Percentiles rank a stretch among this genome's conserved stretches.
Conservation (phyloP, 2,113 vertebrate genomes). For the Bos taurus region DNA sequence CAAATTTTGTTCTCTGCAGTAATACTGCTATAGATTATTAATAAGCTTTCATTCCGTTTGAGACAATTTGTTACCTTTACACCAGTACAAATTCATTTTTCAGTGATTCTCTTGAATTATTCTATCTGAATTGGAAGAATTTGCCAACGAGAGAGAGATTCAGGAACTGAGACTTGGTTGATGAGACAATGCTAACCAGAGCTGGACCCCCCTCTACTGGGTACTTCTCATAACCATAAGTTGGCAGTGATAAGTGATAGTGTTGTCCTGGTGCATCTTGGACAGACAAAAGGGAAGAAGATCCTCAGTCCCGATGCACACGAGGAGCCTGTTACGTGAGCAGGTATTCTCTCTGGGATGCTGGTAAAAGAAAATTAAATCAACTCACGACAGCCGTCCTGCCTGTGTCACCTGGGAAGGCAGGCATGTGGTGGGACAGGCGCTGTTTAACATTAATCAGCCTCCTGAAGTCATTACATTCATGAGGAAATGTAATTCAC, state of each 20-base stretch:
- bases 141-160: constrained; percentile 29
- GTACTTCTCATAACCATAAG: constrained; percentile 78
- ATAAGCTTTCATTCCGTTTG: constrained; percentile 65
- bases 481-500: constrained; percentile 92
- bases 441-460: constrained; percentile 90
- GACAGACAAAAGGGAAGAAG: constrained; percentile 80
- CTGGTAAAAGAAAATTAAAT: constrained; percentile 89
- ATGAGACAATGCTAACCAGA: constrained; percentile 76
- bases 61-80: constrained; percentile 61
- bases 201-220: constrained; percentile 67
- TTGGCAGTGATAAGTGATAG: constrained; percentile 82
- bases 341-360: constrained; percentile 79
- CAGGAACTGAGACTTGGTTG: constrained; percentile 12
- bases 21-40: constrained; percentile 63
- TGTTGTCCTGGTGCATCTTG: constrained; percentile 83
- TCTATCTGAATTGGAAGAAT: constrained; percentile 66
- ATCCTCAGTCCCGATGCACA: constrained; percentile 78
- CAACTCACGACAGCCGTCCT: constrained; percentile 85
- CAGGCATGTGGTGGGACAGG: constrained; percentile 80
- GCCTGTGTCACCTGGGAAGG: constrained; percentile 85
- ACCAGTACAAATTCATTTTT: constrained; percentile 50
- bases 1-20: constrained; percentile 58
- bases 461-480: constrained; percentile 89
- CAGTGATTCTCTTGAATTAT: constrained; percentile 58
- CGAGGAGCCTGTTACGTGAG: constrained; percentile 79